A percentile compares a stretch with the other conserved stretches of the same genome.
Conservation (phyloP, 2,797 vertebrate genomes). For the Gymnothorax javanicus region DNA sequence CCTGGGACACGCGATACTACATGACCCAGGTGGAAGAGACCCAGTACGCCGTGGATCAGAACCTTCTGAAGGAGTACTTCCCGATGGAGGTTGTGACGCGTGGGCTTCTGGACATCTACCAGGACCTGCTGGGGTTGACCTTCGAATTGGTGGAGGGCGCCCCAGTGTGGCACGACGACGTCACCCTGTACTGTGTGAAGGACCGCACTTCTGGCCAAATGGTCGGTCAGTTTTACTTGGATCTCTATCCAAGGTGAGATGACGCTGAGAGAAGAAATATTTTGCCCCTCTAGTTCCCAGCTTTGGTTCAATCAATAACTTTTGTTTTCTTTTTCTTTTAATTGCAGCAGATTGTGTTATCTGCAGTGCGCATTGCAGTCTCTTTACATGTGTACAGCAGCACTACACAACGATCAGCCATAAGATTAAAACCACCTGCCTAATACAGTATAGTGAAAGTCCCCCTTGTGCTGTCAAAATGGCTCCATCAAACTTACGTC, state of each 20-base stretch:
- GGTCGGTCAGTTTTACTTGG: slow-evolving; percentile 94
- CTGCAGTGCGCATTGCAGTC: neutral
- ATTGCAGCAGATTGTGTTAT: neutral
- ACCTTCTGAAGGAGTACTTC: slow-evolving; percentile 94
- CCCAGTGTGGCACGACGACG: slow-evolving; percentile 89
- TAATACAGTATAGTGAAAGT: too few relatives aligned
- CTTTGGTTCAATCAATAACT: neutral
- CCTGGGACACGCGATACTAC: slow-evolving; percentile 96
- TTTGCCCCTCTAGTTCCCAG: neutral
- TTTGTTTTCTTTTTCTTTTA: neutral
- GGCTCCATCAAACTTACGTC: too few relatives aligned
- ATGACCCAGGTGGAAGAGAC: slow-evolving; percentile 97
- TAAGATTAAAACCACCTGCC: too few relatives aligned
- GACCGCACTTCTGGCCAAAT: slow-evolving; percentile 71
- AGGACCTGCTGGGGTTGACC: slow-evolving; percentile 88
- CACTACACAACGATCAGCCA: too few relatives aligned
- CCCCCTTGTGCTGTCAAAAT: too few relatives aligned
- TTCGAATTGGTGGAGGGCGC: slow-evolving; percentile 81
- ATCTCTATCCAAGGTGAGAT: slow-evolving; percentile 87
- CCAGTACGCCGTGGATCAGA: slow-evolving; percentile 90
- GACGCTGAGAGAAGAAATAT: neutral
- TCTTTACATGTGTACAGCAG: too few relatives aligned
- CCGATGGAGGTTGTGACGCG: slow-evolving; percentile 93
- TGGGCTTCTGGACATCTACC: slow-evolving; percentile 92
- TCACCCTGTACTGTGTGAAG: slow-evolving; percentile 83